Percentiles rank a stretch among this genome's conserved stretches.
phyloP scores from a whole-genome alignment of 2,797 vertebrate species.

The Pseudochirops cupreus region DNA sequence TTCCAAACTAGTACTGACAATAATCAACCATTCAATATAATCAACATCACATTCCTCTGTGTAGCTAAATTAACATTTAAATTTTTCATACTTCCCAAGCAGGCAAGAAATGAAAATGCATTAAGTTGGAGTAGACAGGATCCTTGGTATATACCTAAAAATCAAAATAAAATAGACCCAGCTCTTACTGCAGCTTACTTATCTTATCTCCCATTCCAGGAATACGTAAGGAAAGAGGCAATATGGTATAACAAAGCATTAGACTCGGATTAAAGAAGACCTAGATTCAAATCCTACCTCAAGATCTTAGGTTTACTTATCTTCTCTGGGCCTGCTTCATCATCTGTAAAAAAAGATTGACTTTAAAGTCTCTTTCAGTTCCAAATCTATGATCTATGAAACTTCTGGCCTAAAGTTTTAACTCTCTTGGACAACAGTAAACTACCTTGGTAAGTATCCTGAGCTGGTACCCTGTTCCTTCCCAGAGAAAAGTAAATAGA shows the following conservation, averaged over 20 bases:
- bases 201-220: background rate
- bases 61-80: background rate
- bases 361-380: background rate
- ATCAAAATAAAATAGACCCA: background rate
- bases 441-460: background rate
- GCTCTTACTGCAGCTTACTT: background rate
- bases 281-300: background rate
- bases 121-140: background rate
- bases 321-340: background rate
- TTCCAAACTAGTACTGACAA: background rate
- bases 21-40: background rate
- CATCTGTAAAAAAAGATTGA: background rate
- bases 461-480: background rate
- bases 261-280: background rate
- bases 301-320: background rate
- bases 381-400: background rate
- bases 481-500: constrained; percentile 14
- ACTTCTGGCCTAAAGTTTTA: background rate
- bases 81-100: constrained; percentile 30
- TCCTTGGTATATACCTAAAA: constrained; percentile 17
- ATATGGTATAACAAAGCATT: background rate
- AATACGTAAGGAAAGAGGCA: background rate
- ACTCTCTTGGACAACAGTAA: background rate
- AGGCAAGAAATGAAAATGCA: constrained; percentile 6
- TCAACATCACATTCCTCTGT: background rate